Evolutionary conservation across 2,113 vertebrate species (phyloP).

Genomic region (Tetraodon nigroviridis): DNA sequence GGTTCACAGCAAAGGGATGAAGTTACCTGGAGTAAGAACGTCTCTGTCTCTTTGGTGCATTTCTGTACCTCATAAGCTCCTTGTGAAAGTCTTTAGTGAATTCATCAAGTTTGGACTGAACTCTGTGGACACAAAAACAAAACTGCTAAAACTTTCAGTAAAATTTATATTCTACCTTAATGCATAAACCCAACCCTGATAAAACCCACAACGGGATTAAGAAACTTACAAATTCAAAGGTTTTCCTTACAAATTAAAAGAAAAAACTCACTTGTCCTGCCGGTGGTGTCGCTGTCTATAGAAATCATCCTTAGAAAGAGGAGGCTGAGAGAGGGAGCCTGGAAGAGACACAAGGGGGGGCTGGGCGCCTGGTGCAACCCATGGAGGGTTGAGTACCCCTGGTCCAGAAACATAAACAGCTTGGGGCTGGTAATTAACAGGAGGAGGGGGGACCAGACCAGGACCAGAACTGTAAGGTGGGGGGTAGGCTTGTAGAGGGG

Average conservation of each 20-base stretch:
- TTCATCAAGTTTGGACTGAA: slow-evolving; percentile 97
- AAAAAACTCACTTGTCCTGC: slow-evolving; percentile 89
- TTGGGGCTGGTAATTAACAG: slow-evolving; percentile 83
- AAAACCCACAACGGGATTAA: too few species aligned
- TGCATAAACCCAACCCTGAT: too few species aligned
- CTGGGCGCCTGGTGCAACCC: slow-evolving; percentile 84
- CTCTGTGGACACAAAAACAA: slow-evolving; percentile 75
- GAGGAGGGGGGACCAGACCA: slow-evolving; percentile 84
- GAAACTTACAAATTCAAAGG: background rate
- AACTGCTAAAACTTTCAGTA: background rate
- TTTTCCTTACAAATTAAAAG: background rate
- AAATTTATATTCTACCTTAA: background rate
- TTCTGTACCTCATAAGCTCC: slow-evolving; percentile 98
- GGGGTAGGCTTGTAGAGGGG: slow-evolving; percentile 58
- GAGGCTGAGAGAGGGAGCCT: slow-evolving; percentile 80
- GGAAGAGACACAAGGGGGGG: slow-evolving; percentile 76
- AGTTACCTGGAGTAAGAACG: slow-evolving; percentile 93
- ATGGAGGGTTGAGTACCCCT: slow-evolving; percentile 76
- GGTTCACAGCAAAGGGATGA: slow-evolving; percentile 9
- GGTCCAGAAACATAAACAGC: slow-evolving; percentile 80
- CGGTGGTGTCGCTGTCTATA: slow-evolving; percentile 91
- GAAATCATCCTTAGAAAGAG: slow-evolving; percentile 94
- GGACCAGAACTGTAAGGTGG: slow-evolving; percentile 61
- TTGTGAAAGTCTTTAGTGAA: slow-evolving; percentile 99
- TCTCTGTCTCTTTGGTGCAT: slow-evolving; percentile 93